Evolutionary conservation across 64 coral and sea anemone genomes (phyloP).

Genomic region (Exaiptasia diaphana): DNA sequence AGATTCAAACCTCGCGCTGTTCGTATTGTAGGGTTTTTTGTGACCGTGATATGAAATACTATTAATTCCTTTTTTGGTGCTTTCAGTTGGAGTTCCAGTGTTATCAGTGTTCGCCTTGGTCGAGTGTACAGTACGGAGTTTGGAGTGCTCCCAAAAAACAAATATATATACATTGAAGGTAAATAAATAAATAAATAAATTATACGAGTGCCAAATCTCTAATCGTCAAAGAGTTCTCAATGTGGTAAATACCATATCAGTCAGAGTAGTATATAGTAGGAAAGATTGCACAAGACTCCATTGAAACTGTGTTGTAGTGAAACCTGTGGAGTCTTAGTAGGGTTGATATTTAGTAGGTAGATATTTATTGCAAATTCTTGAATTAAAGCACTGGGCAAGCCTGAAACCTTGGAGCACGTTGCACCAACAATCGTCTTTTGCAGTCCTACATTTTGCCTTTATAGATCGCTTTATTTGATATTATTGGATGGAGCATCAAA

Average conservation of each 20-base stretch:
- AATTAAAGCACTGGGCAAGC: no score
- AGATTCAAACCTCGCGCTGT: not conserved
- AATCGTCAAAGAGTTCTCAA: not conserved
- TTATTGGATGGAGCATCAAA: no score
- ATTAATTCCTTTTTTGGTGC: not conserved
- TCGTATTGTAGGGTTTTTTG: not conserved
- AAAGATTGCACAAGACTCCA: no score
- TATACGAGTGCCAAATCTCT: not conserved
- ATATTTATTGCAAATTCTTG: not conserved
- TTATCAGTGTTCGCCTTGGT: conserved; percentile 53
- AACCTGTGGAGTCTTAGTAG: not conserved
- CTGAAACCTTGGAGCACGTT: no score
- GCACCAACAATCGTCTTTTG: no score
- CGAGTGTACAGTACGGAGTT: conserved; percentile 7
- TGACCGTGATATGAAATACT: not conserved
- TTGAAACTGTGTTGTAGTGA: no score
- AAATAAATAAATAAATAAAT: not conserved
- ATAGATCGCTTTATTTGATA: no score
- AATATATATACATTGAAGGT: conserved; percentile 77
- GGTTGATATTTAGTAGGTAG: not conserved
- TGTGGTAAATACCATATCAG: not conserved
- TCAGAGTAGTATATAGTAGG: not conserved
- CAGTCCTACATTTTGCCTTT: no score
- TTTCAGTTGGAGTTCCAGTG: conserved; percentile 51
- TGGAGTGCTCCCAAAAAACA: conserved; percentile 31